Evolutionary conservation across 1,140 invertebrate genomes (phyloP), one percentile per base, ranked within the genome.

Genomic region (Penaeus chinensis): DNA sequence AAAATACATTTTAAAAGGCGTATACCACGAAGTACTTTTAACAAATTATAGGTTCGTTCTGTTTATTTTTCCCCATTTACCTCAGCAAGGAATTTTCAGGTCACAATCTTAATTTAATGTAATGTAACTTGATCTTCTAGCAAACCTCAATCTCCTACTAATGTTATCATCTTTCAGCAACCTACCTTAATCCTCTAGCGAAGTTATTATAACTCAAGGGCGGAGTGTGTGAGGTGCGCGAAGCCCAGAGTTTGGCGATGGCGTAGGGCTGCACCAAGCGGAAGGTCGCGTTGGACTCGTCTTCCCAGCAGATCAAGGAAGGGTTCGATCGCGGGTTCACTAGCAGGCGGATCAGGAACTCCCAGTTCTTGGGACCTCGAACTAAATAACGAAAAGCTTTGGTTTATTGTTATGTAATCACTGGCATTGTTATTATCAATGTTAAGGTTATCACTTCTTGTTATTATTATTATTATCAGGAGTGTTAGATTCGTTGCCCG

Each of bases 131-230:
- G 61, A 32, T 32, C 32, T 32, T 32, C 0, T 97, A 98, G 98
- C 91, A 95, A 7, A 42, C 37, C 37, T 42, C 7, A 42, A 42
- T 42, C 37, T 42, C 7, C 37, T 42, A 8, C 4, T 3, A 42
- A 42, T 7, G 37, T 42, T 8, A 42, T 42, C 37, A 42, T 42
- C 37, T 8, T 5, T 42, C 37, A 42, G 4, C 37, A 42, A 42
- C 37, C 37, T 42, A 42, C 37, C 37, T 42, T 42, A 42, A 42
- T 11, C 97, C 97, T 90, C 97, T 92, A 92, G 96, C 97, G 89
- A 98, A 94, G 92, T 98, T 98, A 91, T 98, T 97, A 91, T 98
- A 98, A 24, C 96, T 61, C 24, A 74, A 97, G 97, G 98, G 98
- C 91, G 95, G 95, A 27, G 95, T 94, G 91, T 98, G 98, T 91